These are phyloP conservation scores for Argyrosomus japonicus DNA, from an alignment of 2,113 vertebrate genomes.

Conservation along the genomic window DNA sequence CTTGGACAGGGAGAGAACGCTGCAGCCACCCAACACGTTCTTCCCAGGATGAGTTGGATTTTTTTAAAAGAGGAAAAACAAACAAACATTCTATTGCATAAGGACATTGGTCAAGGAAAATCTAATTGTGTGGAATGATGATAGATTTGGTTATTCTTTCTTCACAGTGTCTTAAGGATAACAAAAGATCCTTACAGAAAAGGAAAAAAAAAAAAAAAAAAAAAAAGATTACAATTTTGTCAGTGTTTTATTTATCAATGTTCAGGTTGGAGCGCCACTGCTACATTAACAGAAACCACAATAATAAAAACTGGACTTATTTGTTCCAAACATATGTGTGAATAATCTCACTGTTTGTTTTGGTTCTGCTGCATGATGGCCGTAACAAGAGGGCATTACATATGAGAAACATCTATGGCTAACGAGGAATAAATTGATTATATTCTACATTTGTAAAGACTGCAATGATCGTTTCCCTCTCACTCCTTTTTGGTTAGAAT, in stretches of 20 bases:
- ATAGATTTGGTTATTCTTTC: conserved; percentile 81
- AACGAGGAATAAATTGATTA: conserved; percentile 56
- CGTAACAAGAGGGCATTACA: conserved; percentile 66
- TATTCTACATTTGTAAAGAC: conserved; percentile 71
- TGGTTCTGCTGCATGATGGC: conserved; percentile 78
- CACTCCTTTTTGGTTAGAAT: conserved; percentile 65
- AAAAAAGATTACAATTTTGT: conserved; percentile 76
- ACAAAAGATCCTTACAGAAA: conserved; percentile 74
- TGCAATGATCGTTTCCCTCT: conserved; percentile 49
- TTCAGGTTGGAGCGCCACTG: conserved; percentile 82
- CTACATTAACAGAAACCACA: conserved; percentile 83
- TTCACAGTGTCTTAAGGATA: conserved; percentile 80
- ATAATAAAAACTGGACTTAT: conserved; percentile 86
- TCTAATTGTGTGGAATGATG: conserved; percentile 81
- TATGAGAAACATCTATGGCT: conserved; percentile 46
- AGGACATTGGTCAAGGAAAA: conserved; percentile 86
- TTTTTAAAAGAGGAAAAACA: conserved; percentile 78
- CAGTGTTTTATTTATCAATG: conserved; percentile 90
- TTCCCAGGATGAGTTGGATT: conserved; percentile 78
- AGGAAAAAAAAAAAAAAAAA: conserved; percentile 62
- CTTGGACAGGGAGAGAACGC: conserved; percentile 66
- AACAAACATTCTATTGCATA: conserved; percentile 81
- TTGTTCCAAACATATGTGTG: conserved; percentile 82
- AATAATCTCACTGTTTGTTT: conserved; percentile 79
- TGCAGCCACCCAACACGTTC: conserved; percentile 71